These are phyloP conservation scores for Vipera ursinii DNA, from an alignment of 2,797 vertebrate species.

Conservation along the genomic window DNA sequence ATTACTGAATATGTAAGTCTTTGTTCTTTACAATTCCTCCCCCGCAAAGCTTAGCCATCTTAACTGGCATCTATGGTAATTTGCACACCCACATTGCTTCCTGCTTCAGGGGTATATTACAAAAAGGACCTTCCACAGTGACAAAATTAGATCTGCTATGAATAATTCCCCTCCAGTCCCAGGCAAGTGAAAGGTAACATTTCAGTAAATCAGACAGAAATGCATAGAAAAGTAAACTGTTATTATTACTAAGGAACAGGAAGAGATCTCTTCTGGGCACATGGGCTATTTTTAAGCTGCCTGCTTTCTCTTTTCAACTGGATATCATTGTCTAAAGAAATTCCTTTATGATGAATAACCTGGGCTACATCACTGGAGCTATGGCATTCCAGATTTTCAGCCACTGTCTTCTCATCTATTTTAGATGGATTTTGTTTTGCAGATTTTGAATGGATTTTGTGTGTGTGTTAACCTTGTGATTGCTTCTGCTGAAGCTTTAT, in stretches of 20 bases:
- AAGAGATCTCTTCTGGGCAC: background rate
- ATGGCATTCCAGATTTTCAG: background rate
- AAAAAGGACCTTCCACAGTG: constrained; percentile 37
- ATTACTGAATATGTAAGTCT: constrained; percentile 8
- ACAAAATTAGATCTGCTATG: constrained; percentile 29
- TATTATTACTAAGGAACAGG: background rate
- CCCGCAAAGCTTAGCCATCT: constrained; percentile 44
- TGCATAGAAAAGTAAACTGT: background rate
- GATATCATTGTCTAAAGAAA: background rate
- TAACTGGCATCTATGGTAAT: constrained; percentile 48
- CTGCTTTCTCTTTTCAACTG: background rate
- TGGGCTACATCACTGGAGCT: background rate
- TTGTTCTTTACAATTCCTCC: constrained; percentile 40
- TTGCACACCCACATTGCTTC: constrained; percentile 39
- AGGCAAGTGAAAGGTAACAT: background rate
- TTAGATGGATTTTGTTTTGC: too few relatives aligned
- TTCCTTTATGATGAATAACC: background rate
- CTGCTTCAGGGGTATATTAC: constrained; percentile 33
- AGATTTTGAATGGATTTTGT: background rate
- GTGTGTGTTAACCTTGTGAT: background rate
- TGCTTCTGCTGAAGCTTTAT: background rate
- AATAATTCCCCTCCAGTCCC: constrained; percentile 20
- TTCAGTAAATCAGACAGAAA: constrained; percentile 5
- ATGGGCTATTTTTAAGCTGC: background rate
- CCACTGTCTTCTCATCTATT: background rate